Percentiles rank a stretch among this genome's conserved stretches.
phyloP scores from a whole-genome alignment of 2,888 invertebrate species.

The Pogonocherus hispidulus region DNA sequence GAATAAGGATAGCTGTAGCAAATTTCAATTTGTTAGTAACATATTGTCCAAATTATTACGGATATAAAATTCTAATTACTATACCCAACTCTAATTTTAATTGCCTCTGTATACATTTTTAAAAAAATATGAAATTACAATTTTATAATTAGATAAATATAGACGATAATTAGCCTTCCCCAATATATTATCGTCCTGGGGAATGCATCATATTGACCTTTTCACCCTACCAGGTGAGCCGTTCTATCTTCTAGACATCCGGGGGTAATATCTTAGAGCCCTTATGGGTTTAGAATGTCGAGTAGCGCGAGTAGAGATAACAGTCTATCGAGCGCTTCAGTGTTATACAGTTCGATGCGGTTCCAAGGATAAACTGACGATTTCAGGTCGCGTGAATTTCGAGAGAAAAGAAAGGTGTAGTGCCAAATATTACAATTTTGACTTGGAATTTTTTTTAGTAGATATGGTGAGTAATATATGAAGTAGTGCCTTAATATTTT shows the following conservation, averaged over 20 bases:
- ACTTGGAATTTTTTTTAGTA: neutral
- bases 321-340: conserved; percentile 5
- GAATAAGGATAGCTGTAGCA: no score
- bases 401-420: neutral
- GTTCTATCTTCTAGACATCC: conserved; percentile 9
- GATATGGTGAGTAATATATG: neutral
- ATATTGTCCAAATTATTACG: no score
- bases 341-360: neutral
- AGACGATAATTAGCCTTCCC: no score
- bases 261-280: conserved; percentile 19
- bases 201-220: no score
- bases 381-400: neutral
- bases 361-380: neutral
- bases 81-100: no score
- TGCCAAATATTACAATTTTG: neutral
- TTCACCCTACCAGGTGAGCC: conserved; percentile 6
- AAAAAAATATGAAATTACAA: no score
- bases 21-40: no score
- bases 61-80: no score
- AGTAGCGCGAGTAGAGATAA: neutral
- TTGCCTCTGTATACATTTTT: no score
- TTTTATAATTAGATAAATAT: no score
- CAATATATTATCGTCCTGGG: no score
- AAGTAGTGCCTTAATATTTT: no score
- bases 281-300: conserved; percentile 3